Evolutionary conservation across 2,888 invertebrate genomes (phyloP), one percentile per base, ranked within the genome.

Genomic region (Melanotus villosus): DNA sequence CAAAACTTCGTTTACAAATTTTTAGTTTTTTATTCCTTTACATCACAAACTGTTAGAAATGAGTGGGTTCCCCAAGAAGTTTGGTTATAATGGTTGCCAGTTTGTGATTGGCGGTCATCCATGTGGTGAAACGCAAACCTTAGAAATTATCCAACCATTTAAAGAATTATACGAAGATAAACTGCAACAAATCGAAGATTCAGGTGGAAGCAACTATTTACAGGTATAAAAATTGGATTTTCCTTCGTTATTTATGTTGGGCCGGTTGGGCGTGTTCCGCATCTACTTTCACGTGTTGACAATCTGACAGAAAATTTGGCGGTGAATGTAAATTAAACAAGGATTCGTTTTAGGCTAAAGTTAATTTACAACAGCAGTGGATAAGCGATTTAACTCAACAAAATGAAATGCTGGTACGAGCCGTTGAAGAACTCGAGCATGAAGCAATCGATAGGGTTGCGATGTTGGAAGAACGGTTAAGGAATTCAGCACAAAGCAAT

Each of bases 321-420:
- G n/a, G n/a, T n/a, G n/a, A n/a, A n/a, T n/a, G n/a, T n/a, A n/a
- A n/a, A n/a, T n/a, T n/a, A n/a, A 34, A 56, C 38, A 36, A 10
- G 6, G 19, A 12, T 45, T 23, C 9, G 16, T 50, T 82, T 2
- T 79, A 93, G 92, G 85, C 89, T 75, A 92, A 92, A 82, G 84
- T 91, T 73, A 84, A 87, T 36, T 86, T 91, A 67, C 87, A 91
- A 74, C 84, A 87, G 70, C 87, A 89, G 60, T 92, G 92, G 91
- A 90, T 92, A 72, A 83, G 86, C 52, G 91, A 92, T 83, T 85
- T 92, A 77, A 87, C 87, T 38, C 90, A 88, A 26, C 92, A 93
- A 84, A 93, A 92, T 83, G 84, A 88, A 45, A 86, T 91, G 84
- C 85, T 93, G 75, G 89, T 89, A 56, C 87, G 86, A 63, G 89